Percentiles rank a stretch among this genome's conserved stretches.
phyloP scores from a whole-genome alignment of 2,113 vertebrate genomes.

The Spheniscus mendiculus region DNA sequence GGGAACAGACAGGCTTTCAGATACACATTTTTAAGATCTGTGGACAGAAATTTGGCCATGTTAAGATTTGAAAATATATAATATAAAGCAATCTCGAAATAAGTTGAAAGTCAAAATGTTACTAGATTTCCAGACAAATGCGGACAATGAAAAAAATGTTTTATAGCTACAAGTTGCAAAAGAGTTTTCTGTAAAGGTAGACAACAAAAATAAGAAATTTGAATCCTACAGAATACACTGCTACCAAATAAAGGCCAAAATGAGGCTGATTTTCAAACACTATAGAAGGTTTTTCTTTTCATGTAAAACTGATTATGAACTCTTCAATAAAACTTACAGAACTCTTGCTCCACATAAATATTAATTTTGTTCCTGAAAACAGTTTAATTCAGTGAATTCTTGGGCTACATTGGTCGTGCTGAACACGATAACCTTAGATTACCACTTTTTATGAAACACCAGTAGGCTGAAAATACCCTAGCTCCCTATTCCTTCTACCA shows the following conservation, averaged over 20 bases:
- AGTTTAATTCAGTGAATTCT: not conserved
- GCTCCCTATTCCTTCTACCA: not conserved
- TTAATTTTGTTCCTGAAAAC: not conserved
- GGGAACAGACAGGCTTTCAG: slow-evolving; percentile 25
- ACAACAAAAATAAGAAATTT: not conserved
- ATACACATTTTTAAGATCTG: not conserved
- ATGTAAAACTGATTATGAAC: not conserved
- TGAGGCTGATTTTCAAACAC: not conserved
- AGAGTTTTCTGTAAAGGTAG: slow-evolving; percentile 9
- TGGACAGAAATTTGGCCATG: slow-evolving; percentile 29
- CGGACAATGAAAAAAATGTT: not conserved
- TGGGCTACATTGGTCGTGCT: not conserved
- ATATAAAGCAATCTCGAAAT: not conserved
- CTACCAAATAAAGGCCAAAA: not conserved
- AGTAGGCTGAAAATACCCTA: not conserved
- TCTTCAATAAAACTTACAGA: not conserved
- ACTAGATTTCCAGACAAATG: slow-evolving; percentile 11
- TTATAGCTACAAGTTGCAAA: not conserved
- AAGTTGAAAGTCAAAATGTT: slow-evolving; percentile 6
- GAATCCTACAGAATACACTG: not conserved
- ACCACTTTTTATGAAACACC: not conserved
- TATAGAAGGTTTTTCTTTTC: not conserved
- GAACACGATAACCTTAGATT: not conserved
- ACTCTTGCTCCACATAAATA: not conserved
- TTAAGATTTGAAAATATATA: slow-evolving; percentile 34